These are phyloP conservation scores for Cathartes aura DNA, from an alignment of 2,113 vertebrate genomes.

Conservation along the genomic window DNA sequence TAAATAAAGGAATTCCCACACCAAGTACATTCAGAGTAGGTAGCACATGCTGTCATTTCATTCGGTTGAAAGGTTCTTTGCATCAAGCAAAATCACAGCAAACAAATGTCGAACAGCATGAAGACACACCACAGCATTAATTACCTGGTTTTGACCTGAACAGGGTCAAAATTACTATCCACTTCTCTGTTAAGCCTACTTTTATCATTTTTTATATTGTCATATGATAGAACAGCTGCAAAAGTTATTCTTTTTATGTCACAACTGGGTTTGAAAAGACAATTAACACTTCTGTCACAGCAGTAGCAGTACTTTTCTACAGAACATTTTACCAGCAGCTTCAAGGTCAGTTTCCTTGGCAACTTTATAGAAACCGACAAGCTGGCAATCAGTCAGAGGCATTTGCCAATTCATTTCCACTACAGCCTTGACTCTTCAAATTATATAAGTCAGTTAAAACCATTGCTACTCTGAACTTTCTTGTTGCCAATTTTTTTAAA, in stretches of 20 bases:
- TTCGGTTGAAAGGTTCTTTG: background rate
- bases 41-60: background rate
- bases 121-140: background rate
- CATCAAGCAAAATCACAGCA: background rate
- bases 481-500: background rate
- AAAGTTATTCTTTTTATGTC: background rate
- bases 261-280: background rate
- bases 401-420: background rate
- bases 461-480: background rate
- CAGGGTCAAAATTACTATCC: background rate
- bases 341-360: background rate
- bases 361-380: background rate
- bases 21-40: background rate
- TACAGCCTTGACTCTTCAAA: background rate
- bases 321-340: background rate
- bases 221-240: background rate
- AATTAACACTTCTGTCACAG: background rate
- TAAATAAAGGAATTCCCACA: background rate
- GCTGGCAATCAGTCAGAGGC: background rate
- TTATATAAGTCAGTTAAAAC: background rate
- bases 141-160: background rate
- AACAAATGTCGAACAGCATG: background rate
- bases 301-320: background rate
- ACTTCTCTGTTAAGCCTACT: background rate
- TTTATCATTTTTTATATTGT: background rate